Evolutionary conservation across 1,140 invertebrate genomes (phyloP), one percentile per base, ranked within the genome.

Genomic region (Heliconius himera): DNA sequence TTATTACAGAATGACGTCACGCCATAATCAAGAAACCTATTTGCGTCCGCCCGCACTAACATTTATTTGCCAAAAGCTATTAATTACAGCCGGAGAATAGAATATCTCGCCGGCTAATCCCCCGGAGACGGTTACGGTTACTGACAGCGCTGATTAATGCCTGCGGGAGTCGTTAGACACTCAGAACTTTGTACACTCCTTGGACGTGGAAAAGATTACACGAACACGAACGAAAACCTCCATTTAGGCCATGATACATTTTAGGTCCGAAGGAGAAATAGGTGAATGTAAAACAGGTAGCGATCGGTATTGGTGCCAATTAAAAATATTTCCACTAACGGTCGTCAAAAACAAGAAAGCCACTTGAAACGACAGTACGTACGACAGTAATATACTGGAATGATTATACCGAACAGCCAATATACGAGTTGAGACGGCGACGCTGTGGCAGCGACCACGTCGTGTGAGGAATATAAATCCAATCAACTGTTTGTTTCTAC

Each of bases 21-120:
- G 80, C 83, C 88, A 84, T 88, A 89, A 84, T 88, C 88, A 88
- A 87, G 88, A 88, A 87, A 84, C 84, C 88, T 90, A 92, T 90
- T 91, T 86, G 84, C 88, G 88, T 83, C 85, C 84, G 85, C 81
- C 87, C 85, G 84, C 85, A 84, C 89, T 82, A 66, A 86, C 90
- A 87, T 90, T 91, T 90, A 89, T 91, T 93, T 94, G 91, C 93
- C 93, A 93, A 94, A 94, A 93, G 91, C 93, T 91, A 94, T 94
- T 94, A 94, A 94, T 94, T 94, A 93, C 90, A 75, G 80, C 82
- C 88, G 83, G 87, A 91, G 92, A 93, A 94, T 93, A 93, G 92
- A 94, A 93, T 93, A 93, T 92, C 91, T 90, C 86, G 84, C 77
- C 90, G 88, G 88, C 88, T 90, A 90, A 92, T 91, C 90, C 91